Percentiles rank a stretch among this genome's conserved stretches.
Conservation (phyloP, 2,113 vertebrate species). For the Mus pahari region DNA sequence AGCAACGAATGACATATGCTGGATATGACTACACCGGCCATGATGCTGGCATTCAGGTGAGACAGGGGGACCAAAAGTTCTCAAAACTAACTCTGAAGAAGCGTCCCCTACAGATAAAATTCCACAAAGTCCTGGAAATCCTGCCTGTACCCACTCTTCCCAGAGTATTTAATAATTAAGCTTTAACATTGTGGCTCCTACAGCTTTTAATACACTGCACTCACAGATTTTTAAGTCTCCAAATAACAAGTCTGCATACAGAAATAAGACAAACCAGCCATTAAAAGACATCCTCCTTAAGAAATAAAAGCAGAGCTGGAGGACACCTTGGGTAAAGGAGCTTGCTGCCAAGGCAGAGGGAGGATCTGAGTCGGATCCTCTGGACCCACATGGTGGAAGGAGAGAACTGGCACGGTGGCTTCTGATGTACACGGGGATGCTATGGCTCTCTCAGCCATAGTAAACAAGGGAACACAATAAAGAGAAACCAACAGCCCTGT, state of each 20-base stretch:
- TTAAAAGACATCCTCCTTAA: conserved; percentile 33
- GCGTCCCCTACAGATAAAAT: neutral
- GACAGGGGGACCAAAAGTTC: neutral
- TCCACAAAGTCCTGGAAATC: neutral
- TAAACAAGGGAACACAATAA: neutral
- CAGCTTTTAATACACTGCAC: neutral
- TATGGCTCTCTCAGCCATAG: neutral
- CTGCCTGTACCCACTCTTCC: neutral
- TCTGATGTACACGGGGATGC: neutral
- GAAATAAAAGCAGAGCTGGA: neutral
- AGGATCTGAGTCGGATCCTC: neutral
- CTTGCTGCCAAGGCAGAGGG: neutral
- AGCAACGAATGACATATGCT: neutral
- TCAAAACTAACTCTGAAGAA: neutral
- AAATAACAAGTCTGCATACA: conserved; percentile 4
- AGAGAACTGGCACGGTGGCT: neutral
- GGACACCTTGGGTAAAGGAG: no score
- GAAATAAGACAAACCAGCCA: conserved; percentile 41
- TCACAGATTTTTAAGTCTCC: conserved; percentile 33
- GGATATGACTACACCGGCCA: no score
- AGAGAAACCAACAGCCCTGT: neutral
- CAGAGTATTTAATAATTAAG: neutral
- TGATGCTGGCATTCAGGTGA: neutral
- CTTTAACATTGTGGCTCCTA: neutral
- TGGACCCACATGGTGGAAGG: neutral